A percentile compares a stretch with the other conserved stretches of the same genome.
phyloP scores from a whole-genome alignment of 2,797 vertebrate genomes.

The Rhinophrynus dorsalis region DNA sequence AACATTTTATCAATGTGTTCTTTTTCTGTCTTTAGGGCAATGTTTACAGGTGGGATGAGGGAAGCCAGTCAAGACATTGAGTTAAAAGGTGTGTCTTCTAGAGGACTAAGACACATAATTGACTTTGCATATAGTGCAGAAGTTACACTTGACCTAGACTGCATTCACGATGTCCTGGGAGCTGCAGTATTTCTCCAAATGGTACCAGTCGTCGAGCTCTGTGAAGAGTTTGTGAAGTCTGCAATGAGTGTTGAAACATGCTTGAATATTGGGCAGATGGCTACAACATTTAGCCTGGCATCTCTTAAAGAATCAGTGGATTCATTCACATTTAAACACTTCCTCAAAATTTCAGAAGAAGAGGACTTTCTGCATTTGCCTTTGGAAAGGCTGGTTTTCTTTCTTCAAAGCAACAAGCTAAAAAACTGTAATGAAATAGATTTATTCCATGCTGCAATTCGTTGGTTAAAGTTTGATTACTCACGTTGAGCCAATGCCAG shows the following conservation, averaged over 20 bases:
- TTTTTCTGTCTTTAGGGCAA: conserved; percentile 77
- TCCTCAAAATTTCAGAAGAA: conserved; percentile 91
- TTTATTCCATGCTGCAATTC: conserved; percentile 85
- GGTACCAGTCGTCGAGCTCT: conserved; percentile 93
- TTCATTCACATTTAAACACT: conserved; percentile 90
- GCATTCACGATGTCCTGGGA: conserved; percentile 94
- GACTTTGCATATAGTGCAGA: conserved; percentile 96
- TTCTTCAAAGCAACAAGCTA: conserved; percentile 94
- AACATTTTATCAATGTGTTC: too few relatives aligned
- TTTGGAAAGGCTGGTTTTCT: conserved; percentile 89
- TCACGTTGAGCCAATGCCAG: conserved; percentile 76
- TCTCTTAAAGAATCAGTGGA: conserved; percentile 95
- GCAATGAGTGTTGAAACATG: conserved; percentile 98
- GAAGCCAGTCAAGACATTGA: conserved; percentile 92
- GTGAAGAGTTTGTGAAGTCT: conserved; percentile 94
- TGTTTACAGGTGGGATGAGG: conserved; percentile 97
- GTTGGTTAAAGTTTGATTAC: conserved; percentile 87
- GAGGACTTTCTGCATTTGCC: conserved; percentile 96
- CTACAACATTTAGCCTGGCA: conserved; percentile 90
- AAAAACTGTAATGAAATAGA: conserved; percentile 90
- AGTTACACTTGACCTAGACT: conserved; percentile 93
- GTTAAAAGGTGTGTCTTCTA: conserved; percentile 89
- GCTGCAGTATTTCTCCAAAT: conserved; percentile 97
- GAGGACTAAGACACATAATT: conserved; percentile 91
- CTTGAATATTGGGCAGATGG: conserved; percentile 95